Evolutionary conservation across 2,888 invertebrate genomes (phyloP), one percentile per base, ranked within the genome.

Genomic region (Matsumyia berberina): DNA sequence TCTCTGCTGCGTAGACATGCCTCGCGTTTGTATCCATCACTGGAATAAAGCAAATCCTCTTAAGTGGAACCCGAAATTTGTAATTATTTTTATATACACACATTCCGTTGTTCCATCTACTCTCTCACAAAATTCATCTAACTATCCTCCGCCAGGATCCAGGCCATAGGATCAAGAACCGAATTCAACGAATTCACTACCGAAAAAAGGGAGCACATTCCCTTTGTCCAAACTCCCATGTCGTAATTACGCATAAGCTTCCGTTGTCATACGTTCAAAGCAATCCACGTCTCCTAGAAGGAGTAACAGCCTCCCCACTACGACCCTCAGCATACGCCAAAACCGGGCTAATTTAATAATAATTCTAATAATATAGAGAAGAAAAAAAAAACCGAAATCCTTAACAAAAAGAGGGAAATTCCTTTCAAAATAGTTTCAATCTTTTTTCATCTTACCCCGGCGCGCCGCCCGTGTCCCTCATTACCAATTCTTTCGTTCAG

Each of bases 351-450:
- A 83, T 83, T 83, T 83, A 83, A 83, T 83, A 83, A 83, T 83
- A 83, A 79, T 83, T 83, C 83, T 83, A 83, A 83, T 83, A 83
- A 83, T 79, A 74, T 73, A 69, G 64, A 49, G 49, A 58, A 37
- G 29, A 60, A 74, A 60, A 73, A 67, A 35, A 66, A 66, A 64
- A 62, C 51, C 53, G 17, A 31, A 55, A 64, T 39, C 39, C 53
- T 42, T 29, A 79, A 76, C 70, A 79, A 76, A 74, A 85, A 64
- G 70, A 74, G 46, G 53, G 70, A 76, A 85, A 85, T 85, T 85
- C 85, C 85, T 85, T 85, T 80, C 80, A 85, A 85, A 85, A 85
- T 85, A 85, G 85, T 85, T 85, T 85, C 80, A 85, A 85, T 85
- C 70, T 80, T 79, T 67, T 79, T 73, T 73, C 19, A 4, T 73